Percentiles rank a stretch among this genome's conserved stretches.
Evolutionary conservation across 2,113 vertebrate species (phyloP).

Genomic region (Sciurus niger): DNA sequence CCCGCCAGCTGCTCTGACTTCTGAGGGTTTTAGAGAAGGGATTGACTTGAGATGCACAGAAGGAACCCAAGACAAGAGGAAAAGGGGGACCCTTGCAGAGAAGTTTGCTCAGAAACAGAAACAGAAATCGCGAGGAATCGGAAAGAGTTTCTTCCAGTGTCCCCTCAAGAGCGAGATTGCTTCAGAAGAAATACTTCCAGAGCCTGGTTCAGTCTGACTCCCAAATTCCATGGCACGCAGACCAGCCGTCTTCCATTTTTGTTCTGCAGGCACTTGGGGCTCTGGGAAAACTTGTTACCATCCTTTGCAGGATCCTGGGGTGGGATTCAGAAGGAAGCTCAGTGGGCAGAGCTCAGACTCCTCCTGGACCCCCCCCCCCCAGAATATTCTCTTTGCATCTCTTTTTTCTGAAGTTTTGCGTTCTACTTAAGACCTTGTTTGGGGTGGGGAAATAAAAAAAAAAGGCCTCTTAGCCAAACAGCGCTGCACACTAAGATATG

Average conservation of each 20-base stretch:
- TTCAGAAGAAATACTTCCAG: not conserved
- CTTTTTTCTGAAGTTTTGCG: not conserved
- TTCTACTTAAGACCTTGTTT: not conserved
- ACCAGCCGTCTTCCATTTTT: not conserved
- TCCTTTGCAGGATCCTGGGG: not conserved
- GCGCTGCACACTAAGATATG: not conserved
- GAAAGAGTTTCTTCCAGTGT: not conserved
- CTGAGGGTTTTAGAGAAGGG: not conserved
- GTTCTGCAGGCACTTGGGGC: not conserved
- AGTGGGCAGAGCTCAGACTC: not conserved
- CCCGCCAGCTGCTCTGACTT: not conserved
- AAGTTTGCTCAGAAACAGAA: not conserved
- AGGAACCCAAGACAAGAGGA: not conserved
- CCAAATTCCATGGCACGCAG: rapidly evolving
- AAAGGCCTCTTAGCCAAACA: not conserved
- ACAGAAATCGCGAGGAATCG: not conserved
- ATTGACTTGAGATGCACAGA: not conserved
- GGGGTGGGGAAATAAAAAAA: not conserved
- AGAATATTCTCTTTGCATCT: no score
- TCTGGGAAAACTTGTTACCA: no score
- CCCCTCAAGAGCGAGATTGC: not conserved
- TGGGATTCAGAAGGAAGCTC: not conserved
- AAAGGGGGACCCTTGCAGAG: not conserved
- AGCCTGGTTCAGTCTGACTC: not conserved
- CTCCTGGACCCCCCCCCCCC: not conserved